Conservation (phyloP, 2,888 invertebrate species). For the Cephalotes varians region DNA sequence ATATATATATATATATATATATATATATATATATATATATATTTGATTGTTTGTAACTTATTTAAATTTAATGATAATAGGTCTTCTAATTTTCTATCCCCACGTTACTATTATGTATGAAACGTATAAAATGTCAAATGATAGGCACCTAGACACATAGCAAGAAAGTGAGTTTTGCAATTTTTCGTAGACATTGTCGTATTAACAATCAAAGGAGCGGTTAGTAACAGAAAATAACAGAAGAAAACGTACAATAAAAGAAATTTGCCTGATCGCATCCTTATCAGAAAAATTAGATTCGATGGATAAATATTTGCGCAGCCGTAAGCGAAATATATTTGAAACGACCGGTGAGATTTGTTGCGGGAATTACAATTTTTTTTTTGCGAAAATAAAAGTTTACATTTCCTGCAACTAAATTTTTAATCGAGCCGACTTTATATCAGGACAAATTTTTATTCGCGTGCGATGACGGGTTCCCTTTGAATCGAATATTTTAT, state of each 20-base stretch:
- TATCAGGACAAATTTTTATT: slow-evolving; percentile 55
- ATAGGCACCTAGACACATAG: background rate
- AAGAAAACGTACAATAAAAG: slow-evolving; percentile 1
- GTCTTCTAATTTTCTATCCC: slow-evolving; percentile 5
- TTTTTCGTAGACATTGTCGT: background rate
- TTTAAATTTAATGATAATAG: slow-evolving; percentile 31
- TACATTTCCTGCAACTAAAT: slow-evolving; percentile 56
- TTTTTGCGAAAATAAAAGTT: slow-evolving; percentile 47
- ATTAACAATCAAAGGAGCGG: background rate
- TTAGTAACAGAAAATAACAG: background rate
- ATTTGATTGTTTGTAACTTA: background rate
- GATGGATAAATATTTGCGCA: slow-evolving; percentile 36
- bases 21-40: background rate
- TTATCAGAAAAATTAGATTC: slow-evolving; percentile 48
- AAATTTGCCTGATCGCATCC: slow-evolving; percentile 12
- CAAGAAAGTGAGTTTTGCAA: background rate
- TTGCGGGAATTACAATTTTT: slow-evolving; percentile 54
- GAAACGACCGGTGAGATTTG: slow-evolving; percentile 51
- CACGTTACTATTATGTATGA: slow-evolving; percentile 1
- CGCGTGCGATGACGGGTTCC: slow-evolving; percentile 10
- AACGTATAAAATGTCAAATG: background rate
- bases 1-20: background rate
- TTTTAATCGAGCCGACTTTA: slow-evolving; percentile 54
- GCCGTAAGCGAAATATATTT: slow-evolving; percentile 52
- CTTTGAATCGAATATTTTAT: slow-evolving; percentile 61